Evolutionary conservation across 1,140 invertebrate species (phyloP), one percentile per base, ranked within the genome.

Genomic region (Teleogryllus occipitalis): DNA sequence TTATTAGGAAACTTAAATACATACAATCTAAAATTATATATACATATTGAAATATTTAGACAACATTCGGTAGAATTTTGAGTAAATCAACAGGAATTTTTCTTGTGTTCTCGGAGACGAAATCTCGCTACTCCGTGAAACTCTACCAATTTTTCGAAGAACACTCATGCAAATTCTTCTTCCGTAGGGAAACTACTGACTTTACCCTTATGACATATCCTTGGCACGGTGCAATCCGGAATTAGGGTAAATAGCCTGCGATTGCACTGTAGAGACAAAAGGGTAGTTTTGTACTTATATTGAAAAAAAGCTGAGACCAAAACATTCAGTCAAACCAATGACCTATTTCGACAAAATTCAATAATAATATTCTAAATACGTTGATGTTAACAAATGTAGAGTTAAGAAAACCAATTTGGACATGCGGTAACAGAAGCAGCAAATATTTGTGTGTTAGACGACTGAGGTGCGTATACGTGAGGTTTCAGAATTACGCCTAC

Each of bases 161-260:
- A 65, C 54, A 65, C 18, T 10, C 10, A 65, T 65, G 18, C 18
- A 18, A 65, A 18, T 14, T 14, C 18, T 65, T 65, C 54, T 65
- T 65, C 10, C 54, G 54, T 65, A 65, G 54, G 54, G 54, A 65
- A 10, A 14, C 10, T 65, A 65, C 10, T 65, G 54, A 65, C 10
- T 65, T 65, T 14, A 14, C 54, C 18, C 18, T 65, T 14, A 65
- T 65, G 18, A 65, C 54, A 65, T 65, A 65, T 65, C 54, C 54
- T 65, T 65, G 54, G 54, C 54, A 65, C 54, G 54, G 54, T 65
- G 54, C 54, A 65, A 65, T 65, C 54, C 54, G 54, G 54, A 65
- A 3, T 65, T 14, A 18, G 54, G 54, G 10, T 14, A 65, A 65
- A 65, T 65, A 65, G 54, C 18, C 54, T 65, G 54, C 18, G 54